Percentiles rank a stretch among this genome's conserved stretches.
Conservation (phyloP, 2,797 vertebrate genomes). For the Paratrypauchen microcephalus region DNA sequence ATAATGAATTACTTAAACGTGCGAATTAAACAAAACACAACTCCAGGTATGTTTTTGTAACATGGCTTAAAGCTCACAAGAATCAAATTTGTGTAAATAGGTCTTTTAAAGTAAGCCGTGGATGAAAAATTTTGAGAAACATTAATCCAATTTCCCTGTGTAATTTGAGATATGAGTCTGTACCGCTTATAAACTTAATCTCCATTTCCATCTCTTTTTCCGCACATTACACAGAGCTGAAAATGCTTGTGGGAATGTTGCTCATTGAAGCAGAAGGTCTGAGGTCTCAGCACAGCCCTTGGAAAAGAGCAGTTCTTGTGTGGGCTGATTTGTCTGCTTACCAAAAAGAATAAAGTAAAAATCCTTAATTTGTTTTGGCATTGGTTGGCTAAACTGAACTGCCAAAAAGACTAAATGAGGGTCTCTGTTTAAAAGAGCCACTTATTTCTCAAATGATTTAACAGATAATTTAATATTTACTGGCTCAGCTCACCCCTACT, state of each 20-base stretch:
- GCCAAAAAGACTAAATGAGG: neutral
- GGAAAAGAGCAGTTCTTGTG: slow-evolving; percentile 11
- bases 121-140: too few relatives aligned
- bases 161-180: neutral
- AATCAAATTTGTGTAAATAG: too few relatives aligned
- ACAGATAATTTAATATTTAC: neutral
- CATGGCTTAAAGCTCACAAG: too few relatives aligned
- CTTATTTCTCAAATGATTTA: neutral
- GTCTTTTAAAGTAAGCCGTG: too few relatives aligned
- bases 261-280: slow-evolving; percentile 8
- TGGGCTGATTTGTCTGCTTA: slow-evolving; percentile 30
- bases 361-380: slow-evolving; percentile 26
- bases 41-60: too few relatives aligned
- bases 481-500: neutral
- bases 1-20: too few relatives aligned
- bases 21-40: too few relatives aligned
- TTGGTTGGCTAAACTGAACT: slow-evolving; percentile 13
- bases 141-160: too few relatives aligned
- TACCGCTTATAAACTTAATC: neutral
- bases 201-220: neutral
- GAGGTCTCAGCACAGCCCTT: slow-evolving; percentile 21
- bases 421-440: neutral
- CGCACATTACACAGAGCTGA: neutral
- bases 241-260: slow-evolving; percentile 8
- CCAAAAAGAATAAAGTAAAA: slow-evolving; percentile 26